Evolutionary conservation across 2,797 vertebrate species (phyloP).

Genomic region (Rhodeus uyekii): DNA sequence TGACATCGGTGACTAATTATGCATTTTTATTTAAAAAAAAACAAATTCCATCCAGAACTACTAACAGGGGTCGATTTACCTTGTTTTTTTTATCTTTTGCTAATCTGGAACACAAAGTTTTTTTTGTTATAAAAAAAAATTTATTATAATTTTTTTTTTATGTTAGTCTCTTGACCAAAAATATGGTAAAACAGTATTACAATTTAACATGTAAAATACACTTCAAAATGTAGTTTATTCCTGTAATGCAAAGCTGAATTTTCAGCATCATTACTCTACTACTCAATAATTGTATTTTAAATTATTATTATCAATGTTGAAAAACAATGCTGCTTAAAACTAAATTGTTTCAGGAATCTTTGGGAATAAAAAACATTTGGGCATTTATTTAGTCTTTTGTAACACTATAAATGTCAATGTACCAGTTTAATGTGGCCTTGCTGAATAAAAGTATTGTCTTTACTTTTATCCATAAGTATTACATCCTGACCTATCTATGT

Average conservation of each 20-base stretch:
- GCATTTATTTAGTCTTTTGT: not conserved
- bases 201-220: not conserved
- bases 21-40: too few relatives aligned
- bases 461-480: not conserved
- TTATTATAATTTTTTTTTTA: too few relatives aligned
- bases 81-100: not conserved
- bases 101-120: not conserved
- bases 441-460: not conserved
- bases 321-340: not conserved
- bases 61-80: not conserved
- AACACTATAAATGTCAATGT: not conserved
- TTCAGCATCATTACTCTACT: not conserved
- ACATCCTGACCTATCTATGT: not conserved
- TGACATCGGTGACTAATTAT: constrained; percentile 7
- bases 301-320: not conserved
- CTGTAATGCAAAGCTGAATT: not conserved
- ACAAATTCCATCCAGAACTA: not conserved
- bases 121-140: too few relatives aligned
- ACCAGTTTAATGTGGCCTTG: not conserved
- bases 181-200: not conserved
- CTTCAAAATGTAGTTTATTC: not conserved
- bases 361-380: not conserved
- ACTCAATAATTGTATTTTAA: not conserved
- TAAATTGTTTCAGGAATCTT: not conserved
- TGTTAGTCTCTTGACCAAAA: not conserved